Base-by-base conservation (phyloP, 2,888 invertebrate species). In the Matsumyia berberina region DNA sequence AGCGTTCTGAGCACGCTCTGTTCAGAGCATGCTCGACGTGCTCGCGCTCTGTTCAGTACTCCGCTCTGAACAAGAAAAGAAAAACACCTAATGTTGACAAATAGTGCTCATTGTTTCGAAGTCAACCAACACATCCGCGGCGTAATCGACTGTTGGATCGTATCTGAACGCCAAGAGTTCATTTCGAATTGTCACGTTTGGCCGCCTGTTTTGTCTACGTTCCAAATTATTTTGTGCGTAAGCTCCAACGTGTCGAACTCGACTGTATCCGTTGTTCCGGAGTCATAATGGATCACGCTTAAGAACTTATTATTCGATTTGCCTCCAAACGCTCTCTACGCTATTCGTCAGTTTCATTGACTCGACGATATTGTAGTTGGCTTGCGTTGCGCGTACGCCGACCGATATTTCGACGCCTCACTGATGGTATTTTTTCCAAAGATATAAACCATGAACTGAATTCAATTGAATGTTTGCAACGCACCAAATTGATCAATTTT, bases 121-220 rank as follows among this genome's bases (percentile, higher is more conserved):
- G 33, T 46, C 64, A 46, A 64, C 29, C 60, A 17, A 44, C 42
- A 17, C 29, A 39, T 37, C 9, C n/a, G 58, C 37, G 37, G 37
- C 37, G 35, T 58, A 19, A 39, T 58, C 42, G 37, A 24, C 15
- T 11, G 24, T 42, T 42, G 8, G 11, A 64, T 44, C 64, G 11
- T 42, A 64, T 33, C 33, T 42, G 24, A 49, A 51, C 19, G 12
- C 53, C 53, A 53, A 44, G 35, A 86, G 87, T 87, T 89, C 87
- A 86, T 51, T 15, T n/a, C 7, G n/a, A 29, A 51, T 31, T 53
- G 33, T 53, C 11, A 15, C 33, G 53, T 53, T 33, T 53, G 53
- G 1, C 24, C 24, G 24, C 1, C 24, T 49, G 17, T 46, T 46
- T 51, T 51, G 51, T n/a, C 3, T n/a, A 15, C 29, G 4, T 6